Evolutionary conservation across 2,113 vertebrate species (phyloP), one percentile per base, ranked within the genome.

Genomic region (Dascyllus trimaculatus): DNA sequence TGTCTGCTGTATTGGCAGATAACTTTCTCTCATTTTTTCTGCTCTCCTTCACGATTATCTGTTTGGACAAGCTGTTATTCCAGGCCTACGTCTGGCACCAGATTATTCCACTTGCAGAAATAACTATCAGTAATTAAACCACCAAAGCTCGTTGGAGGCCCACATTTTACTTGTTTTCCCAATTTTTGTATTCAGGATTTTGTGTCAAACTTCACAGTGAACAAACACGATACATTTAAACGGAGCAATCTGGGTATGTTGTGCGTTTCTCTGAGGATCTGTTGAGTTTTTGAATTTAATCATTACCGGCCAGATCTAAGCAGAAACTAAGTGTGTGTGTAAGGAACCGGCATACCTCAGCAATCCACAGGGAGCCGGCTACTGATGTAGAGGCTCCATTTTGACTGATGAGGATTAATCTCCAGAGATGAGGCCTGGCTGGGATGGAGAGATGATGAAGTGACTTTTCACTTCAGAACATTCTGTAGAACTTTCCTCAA

Each of bases 351-450:
- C 53, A 64, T 80, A 51, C 58, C 5, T 56, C 10, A 68, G 62
- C 32, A 3, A 48, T 70, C 86, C 71, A 35, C 49, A 46, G 75
- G 81, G 87, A 85, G 17, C 10, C 5, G 14, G 59, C 68, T 78
- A 7, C 46, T 72, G 66, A 81, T 60, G 67, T 66, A 15, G 35
- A 75, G 72, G 62, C 85, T 83, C 75, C 52, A 46, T 64, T 65
- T 63, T 86, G 90, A 88, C 80, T 76, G 80, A 89, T 87, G 64
- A 89, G 85, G 85, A 89, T 87, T 79, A 81, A 89, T 87, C 81
- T 65, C 40, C 66, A 72, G 68, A 70, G 74, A 65, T 61, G n/a
- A 32, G 49, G 59, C 45, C 21, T n/a, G 3, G 54, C 65, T 63
- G 78, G n/a, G 43, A 52, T 60, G 48, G 63, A 58, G 22, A 11